phyloP scores from a whole-genome alignment of 2,113 vertebrate genomes.

The Myotis brandtii region DNA sequence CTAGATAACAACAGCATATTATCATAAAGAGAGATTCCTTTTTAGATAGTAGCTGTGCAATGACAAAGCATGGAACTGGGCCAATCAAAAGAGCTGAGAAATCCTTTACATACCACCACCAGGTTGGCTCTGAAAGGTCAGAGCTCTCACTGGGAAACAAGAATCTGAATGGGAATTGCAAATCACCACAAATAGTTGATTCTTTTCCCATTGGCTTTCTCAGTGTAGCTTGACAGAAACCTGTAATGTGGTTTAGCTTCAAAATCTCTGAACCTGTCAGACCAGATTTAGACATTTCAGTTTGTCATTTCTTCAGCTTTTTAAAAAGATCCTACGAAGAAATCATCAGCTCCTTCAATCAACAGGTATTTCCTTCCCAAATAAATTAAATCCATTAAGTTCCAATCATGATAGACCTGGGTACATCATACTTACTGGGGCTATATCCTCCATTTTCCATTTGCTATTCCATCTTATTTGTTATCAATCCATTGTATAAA shows the following conservation, averaged over 20 bases:
- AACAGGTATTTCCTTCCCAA: slow-evolving; percentile 26
- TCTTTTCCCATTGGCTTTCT: slow-evolving; percentile 12
- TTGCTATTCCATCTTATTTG: slow-evolving; percentile 34
- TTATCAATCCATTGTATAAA: background rate
- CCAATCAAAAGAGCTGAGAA: background rate
- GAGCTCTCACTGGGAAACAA: background rate
- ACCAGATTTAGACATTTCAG: slow-evolving; percentile 14
- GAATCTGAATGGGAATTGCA: background rate
- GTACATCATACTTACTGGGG: background rate
- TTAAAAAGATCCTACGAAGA: slow-evolving; percentile 14
- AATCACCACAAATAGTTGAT: background rate
- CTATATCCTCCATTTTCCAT: background rate
- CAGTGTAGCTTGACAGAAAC: background rate
- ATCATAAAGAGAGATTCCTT: slow-evolving; percentile 8
- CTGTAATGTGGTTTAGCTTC: background rate
- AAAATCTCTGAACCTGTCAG: slow-evolving; percentile 35
- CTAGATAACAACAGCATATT: background rate
- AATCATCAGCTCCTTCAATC: background rate
- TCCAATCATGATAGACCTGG: background rate
- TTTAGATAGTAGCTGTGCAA: background rate
- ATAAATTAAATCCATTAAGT: slow-evolving; percentile 36
- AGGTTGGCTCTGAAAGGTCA: background rate
- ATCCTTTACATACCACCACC: background rate
- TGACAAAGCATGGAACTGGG: background rate
- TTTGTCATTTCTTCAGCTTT: background rate